Evolutionary conservation across 1,140 invertebrate genomes (phyloP), one percentile per base, ranked within the genome.

Genomic region (Cataglyphis hispanica): DNA sequence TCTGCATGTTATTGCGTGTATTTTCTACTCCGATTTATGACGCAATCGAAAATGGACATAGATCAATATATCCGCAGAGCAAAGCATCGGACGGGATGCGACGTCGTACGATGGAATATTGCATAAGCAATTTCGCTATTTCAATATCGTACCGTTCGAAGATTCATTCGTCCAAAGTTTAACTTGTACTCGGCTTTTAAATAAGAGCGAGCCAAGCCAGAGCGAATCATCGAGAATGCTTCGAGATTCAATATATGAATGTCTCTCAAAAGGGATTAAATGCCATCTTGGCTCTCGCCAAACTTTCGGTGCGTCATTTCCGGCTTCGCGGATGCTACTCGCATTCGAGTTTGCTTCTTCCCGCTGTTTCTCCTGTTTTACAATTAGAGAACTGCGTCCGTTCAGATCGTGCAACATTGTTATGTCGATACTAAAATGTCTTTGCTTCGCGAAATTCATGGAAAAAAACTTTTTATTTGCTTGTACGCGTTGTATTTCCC

Each of bases 121-220:
- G 27, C 53, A n/a, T 43, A 74, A 74, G 66, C 50, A 58, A 81
- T 43, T 70, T 81, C 66, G 37, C 50, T 53, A 72, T 83, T 83
- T 83, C 27, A 74, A 83, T 83, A 83, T 83, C 37, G 40, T 43
- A 53, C 25, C 7, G 34, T 67, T 67, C 2, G 10, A 19, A 3
- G 67, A 37, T 31, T 43, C 22, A 37, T 31, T 10, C 40, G n/a
- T n/a, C 40, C 25, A 0, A 74, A 46, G 67, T 74, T 60, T 61
- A 61, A 46, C 53, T 83, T 61, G 53, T 27, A 60, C n/a, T 72
- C 53, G 19, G 37, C 56, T 74, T 34, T 83, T 74, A 83, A 83
- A 83, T n/a, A 83, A 22, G 53, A 69, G 11, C 22, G 34, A 56
- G 22, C 22, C 7, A 16, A 64, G 43, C 7, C 27, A 7, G 19